Percentiles rank a stretch among this genome's conserved stretches.
Evolutionary conservation across 1,140 invertebrate genomes (phyloP).

Genomic region (Conopomorpha cramerella): DNA sequence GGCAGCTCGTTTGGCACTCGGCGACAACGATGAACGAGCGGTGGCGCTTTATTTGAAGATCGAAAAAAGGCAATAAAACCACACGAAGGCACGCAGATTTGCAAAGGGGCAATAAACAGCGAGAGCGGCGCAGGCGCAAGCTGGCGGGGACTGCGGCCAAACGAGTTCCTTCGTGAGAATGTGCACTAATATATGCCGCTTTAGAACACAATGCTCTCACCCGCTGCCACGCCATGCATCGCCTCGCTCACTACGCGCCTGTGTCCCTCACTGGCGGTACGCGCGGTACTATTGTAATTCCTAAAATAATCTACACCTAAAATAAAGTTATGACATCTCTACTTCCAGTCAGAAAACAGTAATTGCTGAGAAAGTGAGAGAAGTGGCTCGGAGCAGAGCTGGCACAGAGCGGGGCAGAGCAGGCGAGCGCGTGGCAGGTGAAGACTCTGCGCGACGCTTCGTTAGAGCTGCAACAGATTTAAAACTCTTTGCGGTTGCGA

Average conservation of each 20-base stretch:
- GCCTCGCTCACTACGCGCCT: no score
- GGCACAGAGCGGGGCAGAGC: no score
- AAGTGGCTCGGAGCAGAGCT: no score
- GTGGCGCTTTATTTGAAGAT: slow-evolving; percentile 26
- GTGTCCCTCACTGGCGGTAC: no score
- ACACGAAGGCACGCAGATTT: slow-evolving; percentile 30
- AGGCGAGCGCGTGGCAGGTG: slow-evolving; percentile 18
- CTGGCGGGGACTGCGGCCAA: slow-evolving; percentile 14
- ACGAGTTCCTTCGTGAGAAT: slow-evolving; percentile 39
- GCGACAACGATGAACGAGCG: slow-evolving; percentile 6
- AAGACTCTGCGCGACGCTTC: slow-evolving; percentile 22
- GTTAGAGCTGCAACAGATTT: slow-evolving; percentile 48
- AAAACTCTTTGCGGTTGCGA: slow-evolving; percentile 35
- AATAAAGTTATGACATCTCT: no score
- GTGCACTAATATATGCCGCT: slow-evolving; percentile 30
- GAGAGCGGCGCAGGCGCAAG: no score
- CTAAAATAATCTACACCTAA: no score
- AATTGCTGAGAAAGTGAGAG: no score
- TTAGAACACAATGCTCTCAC: slow-evolving; percentile 22
- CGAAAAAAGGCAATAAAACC: slow-evolving; percentile 25
- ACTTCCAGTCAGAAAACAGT: no score
- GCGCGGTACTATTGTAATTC: no score
- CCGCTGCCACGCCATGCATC: slow-evolving; percentile 16
- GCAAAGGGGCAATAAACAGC: slow-evolving; percentile 33
- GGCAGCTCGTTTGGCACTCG: slow-evolving; percentile 20